Evolutionary conservation across 2,113 vertebrate genomes (phyloP).

Genomic region (Anguilla rostrata): DNA sequence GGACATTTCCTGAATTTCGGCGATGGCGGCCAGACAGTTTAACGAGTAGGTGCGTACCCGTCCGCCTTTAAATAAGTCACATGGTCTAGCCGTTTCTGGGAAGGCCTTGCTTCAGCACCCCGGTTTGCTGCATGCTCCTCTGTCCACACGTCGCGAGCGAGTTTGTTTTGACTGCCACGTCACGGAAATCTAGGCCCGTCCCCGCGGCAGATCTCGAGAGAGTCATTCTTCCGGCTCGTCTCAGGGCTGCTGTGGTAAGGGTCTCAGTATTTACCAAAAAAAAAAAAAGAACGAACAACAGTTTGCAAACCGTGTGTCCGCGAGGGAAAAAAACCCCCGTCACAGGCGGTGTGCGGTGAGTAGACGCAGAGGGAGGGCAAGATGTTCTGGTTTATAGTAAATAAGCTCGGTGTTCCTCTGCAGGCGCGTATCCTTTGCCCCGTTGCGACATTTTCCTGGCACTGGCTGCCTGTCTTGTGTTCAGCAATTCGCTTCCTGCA

Average conservation of each 20-base stretch:
- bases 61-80: slow-evolving; percentile 42
- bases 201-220: neutral
- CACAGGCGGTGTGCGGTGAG: too few species aligned
- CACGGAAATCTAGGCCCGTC: neutral
- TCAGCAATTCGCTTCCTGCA: neutral
- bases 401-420: too few species aligned
- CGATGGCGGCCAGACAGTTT: slow-evolving; percentile 45
- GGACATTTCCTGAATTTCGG: slow-evolving; percentile 34
- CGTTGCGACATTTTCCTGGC: neutral
- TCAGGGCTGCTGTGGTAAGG: too few species aligned
- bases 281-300: too few species aligned
- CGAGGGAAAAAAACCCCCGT: too few species aligned
- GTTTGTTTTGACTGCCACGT: neutral
- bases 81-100: slow-evolving; percentile 26
- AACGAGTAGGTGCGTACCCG: slow-evolving; percentile 54
- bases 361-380: too few species aligned
- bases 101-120: neutral
- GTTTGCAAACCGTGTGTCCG: too few species aligned
- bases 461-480: neutral
- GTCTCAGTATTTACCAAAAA: too few species aligned
- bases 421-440: neutral
- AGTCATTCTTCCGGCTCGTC: neutral
- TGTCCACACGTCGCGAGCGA: neutral
- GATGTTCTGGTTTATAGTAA: too few species aligned
- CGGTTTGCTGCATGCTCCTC: neutral